Evolutionary conservation across 2,888 invertebrate species (phyloP), one percentile per base, ranked within the genome.

Genomic region (Mesorhabditis belari): DNA sequence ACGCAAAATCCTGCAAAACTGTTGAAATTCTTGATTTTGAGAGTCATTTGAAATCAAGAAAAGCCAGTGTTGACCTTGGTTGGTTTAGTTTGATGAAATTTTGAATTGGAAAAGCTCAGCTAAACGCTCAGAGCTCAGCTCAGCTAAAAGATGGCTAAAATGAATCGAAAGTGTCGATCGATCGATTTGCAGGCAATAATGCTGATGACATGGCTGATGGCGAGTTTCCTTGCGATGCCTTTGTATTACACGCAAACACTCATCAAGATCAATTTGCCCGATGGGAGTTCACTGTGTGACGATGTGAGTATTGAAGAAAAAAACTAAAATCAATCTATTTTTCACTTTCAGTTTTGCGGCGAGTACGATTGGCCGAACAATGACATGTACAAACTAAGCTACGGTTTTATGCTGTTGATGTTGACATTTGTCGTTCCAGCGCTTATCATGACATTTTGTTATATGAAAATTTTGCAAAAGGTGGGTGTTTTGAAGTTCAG

Each of bases 401-500:
- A 73, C 55, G 72, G 72, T 3, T 65, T 67, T 2, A 62, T 69
- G 27, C 58, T 79, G 12, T 63, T 80, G 27, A 61, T 77, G 44
- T 65, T 80, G 6, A 77, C 77, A 62, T 76, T 76, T 55, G 63
- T 77, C 23, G 66, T 80, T 55, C 79, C 79, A 1, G 72, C 71
- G 2, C 9, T 72, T 21, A 76, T 80, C 29, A 78, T 79, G 75
- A 69, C 76, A 3, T 77, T 76, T 57, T 80, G 78, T 61, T 79
- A 79, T 57, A 78, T 74, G 77, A 80, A 77, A 63, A 79, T 79
- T 28, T 62, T 79, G 5, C 78, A 79, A 61, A 79, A 79, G 69
- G 79, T 74, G n/a, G 17, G 57, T 44, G 12, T 17, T 23, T 19
- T 51, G 12, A 21, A 51, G 12, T 51, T 51, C 12, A 17, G 12